Percentiles rank a stretch among this genome's conserved stretches.
These are phyloP conservation scores for Polylopha cassiicola DNA, from an alignment of 2,888 invertebrate species.

Conservation along the genomic window DNA sequence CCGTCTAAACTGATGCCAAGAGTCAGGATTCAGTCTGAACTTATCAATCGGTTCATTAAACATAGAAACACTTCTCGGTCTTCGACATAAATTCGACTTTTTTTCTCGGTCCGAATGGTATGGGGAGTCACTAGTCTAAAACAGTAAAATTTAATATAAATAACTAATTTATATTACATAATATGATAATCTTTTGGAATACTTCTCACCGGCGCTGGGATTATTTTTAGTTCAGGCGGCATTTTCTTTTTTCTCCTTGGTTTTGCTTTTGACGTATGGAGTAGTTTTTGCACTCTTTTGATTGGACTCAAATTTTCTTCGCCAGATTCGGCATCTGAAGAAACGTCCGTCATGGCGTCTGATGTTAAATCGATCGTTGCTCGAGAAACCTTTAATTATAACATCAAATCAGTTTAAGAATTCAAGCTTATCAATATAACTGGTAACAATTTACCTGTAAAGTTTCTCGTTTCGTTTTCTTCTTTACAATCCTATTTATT, in stretches of 20 bases:
- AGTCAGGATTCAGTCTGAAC: slow-evolving; percentile 62
- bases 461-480: slow-evolving; percentile 73
- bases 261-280: slow-evolving; percentile 58
- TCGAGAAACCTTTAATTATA: slow-evolving; percentile 68
- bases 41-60: slow-evolving; percentile 61
- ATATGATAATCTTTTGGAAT: not conserved
- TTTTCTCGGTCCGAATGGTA: slow-evolving; percentile 67
- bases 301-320: slow-evolving; percentile 68
- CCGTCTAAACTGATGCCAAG: slow-evolving; percentile 70
- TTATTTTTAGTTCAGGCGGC: slow-evolving; percentile 73
- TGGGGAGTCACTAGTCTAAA: slow-evolving; percentile 70
- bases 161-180: slow-evolving; percentile 36
- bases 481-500: slow-evolving; percentile 61
- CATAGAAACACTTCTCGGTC: slow-evolving; percentile 70
- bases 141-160: slow-evolving; percentile 19
- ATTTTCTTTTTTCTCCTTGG: slow-evolving; percentile 70
- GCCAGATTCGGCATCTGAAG: slow-evolving; percentile 78
- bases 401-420: slow-evolving; percentile 22
- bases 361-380: slow-evolving; percentile 79
- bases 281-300: slow-evolving; percentile 60
- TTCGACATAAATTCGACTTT: slow-evolving; percentile 46
- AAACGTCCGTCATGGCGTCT: slow-evolving; percentile 81
- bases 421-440: not conserved
- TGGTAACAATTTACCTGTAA: slow-evolving; percentile 65
- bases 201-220: slow-evolving; percentile 58